These are phyloP conservation scores for Rhombomys opimus DNA, from an alignment of 2,113 vertebrate species.

Conservation along the genomic window DNA sequence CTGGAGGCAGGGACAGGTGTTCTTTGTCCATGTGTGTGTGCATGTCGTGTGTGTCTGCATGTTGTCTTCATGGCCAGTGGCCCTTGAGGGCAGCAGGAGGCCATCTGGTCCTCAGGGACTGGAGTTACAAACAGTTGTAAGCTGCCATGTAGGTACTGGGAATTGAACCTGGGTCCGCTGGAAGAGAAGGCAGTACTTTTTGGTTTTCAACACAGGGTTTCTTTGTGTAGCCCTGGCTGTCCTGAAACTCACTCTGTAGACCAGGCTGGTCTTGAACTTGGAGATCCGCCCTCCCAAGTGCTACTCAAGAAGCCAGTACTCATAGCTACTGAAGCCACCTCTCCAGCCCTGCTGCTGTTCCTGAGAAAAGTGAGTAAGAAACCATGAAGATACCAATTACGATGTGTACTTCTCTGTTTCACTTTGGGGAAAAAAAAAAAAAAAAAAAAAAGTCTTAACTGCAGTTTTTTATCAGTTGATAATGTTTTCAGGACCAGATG, in stretches of 20 bases:
- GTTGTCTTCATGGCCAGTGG: background rate
- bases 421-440: background rate
- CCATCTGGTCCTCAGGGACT: background rate
- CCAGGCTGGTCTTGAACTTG: background rate
- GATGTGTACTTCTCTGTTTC: slow-evolving; percentile 20
- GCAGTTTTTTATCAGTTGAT: background rate
- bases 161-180: background rate
- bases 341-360: background rate
- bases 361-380: background rate
- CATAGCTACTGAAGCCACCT: background rate
- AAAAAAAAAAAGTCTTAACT: background rate
- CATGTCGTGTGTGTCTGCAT: background rate
- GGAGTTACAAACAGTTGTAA: background rate
- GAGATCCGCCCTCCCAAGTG: background rate
- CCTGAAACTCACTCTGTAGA: background rate
- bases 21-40: background rate
- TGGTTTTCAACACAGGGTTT: background rate
- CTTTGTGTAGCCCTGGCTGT: background rate
- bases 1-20: background rate
- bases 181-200: background rate
- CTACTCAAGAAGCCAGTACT: background rate
- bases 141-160: background rate
- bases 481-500: background rate
- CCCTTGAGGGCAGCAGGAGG: background rate
- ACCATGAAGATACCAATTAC: background rate